Base-by-base conservation (phyloP, 2,888 invertebrate genomes). In the Neoascia interrupta region DNA sequence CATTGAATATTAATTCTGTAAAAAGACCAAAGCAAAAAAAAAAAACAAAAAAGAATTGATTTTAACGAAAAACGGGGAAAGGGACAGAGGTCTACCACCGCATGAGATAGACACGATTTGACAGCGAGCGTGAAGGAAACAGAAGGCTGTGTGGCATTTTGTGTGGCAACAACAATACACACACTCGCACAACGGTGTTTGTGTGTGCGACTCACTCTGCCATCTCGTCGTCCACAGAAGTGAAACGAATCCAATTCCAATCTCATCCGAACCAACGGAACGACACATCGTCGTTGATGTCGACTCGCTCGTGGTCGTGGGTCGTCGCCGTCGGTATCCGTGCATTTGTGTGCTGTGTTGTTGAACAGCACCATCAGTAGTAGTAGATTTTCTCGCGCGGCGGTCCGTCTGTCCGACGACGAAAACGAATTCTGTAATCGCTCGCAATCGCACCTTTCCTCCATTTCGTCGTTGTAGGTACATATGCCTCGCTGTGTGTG, bases 51-150 rank as follows among this genome's bases (percentile, higher is more conserved):
- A 63, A 72, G 34, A 79, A 79, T 79, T 79, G 72, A 79, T 79
- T 73, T 79, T 73, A 79, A 73, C 72, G 79, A 73, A 79, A 73
- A 73, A n/a, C n/a, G 60, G 56, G 19, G 73, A 66, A 26, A 60
- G 56, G 73, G 54, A 72, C 58, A 47, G 54, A 36, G 26, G n/a
- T n/a, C n/a, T n/a, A n/a, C 47, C 28, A 16, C 37, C 58, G 31
- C 28, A 13, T 61, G 47, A 56, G 28, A 60, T 8, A 61, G 61
- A 23, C 10, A 39, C 13, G n/a, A 26, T 23, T 11, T 1, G 3
- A 19, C 3, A 2, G 34, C 4, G 6, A 45, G 79, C 60, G 79
- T 23, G 54, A 79, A 47, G 43, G 79, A 79, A 73, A 79, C 43
- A 61, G 73, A 41, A 43, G 10, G 34, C 60, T 10, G 13, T 26